Evolutionary conservation across 2,113 vertebrate genomes (phyloP).

Genomic region (Urocitellus parryii): DNA sequence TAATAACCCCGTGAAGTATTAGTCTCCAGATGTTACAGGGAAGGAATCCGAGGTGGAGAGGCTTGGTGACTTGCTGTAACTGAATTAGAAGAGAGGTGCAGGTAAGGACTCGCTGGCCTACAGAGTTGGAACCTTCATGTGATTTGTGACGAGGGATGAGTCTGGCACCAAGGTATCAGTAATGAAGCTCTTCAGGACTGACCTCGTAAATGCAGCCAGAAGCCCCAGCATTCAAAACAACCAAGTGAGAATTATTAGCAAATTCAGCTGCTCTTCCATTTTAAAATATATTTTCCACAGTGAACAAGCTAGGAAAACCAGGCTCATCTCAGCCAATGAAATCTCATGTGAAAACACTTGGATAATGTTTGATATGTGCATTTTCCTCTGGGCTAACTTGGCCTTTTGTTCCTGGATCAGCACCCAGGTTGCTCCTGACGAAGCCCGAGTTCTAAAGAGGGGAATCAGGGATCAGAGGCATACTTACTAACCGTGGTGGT

Average conservation of each 20-base stretch:
- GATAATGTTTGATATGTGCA: not conserved
- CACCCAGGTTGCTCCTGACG: not conserved
- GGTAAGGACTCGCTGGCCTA: not conserved
- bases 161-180: not conserved
- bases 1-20: not conserved
- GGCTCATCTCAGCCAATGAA: not conserved
- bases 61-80: not conserved
- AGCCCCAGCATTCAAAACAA: not conserved
- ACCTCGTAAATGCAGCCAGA: not conserved
- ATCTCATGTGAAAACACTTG: not conserved
- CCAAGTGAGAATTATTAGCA: not conserved
- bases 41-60: not conserved
- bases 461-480: not conserved
- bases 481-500: rapidly evolving
- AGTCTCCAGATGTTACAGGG: not conserved
- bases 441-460: not conserved
- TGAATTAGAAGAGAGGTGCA: not conserved
- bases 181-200: not conserved
- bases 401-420: not conserved
- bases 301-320: not conserved
- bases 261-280: not conserved
- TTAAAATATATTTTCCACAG: not conserved
- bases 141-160: not conserved
- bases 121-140: not conserved
- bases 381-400: not conserved